A percentile compares a stretch with the other conserved stretches of the same genome.
Conservation (phyloP, 2,113 vertebrate genomes). For the Lophura nycthemera region DNA sequence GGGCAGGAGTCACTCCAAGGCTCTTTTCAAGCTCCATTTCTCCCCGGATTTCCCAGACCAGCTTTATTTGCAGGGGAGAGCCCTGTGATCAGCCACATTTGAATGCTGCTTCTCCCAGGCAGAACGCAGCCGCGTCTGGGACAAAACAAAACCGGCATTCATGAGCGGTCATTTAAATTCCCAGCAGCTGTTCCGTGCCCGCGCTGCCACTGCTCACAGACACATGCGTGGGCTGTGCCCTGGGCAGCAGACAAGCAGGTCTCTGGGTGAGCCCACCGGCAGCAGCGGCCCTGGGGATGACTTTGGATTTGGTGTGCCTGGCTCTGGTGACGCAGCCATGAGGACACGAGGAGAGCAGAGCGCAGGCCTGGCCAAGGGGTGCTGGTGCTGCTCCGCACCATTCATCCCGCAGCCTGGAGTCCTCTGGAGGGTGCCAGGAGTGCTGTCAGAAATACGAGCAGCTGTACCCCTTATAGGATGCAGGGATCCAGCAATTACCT, state of each 20-base stretch:
- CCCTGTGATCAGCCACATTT: background rate
- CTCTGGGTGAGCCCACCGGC: background rate
- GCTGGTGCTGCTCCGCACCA: background rate
- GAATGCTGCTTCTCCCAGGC: background rate
- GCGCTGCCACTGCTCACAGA: background rate
- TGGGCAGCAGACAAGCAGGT: fast-evolving
- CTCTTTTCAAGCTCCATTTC: background rate
- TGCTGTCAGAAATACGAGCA: background rate
- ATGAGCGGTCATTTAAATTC: constrained; percentile 20
- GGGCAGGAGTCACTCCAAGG: background rate
- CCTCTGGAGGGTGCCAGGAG: constrained; percentile 60
- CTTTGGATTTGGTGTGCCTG: constrained; percentile 33
- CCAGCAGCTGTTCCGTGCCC: constrained; percentile 40
- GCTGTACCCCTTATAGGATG: background rate
- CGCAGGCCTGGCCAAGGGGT: background rate
- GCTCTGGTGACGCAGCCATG: background rate
- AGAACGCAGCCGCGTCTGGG: background rate
- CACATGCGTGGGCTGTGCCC: background rate
- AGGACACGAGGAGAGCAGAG: constrained; percentile 38
- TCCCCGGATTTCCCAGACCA: background rate
- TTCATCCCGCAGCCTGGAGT: background rate
- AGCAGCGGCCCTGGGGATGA: background rate
- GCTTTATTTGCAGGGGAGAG: background rate
- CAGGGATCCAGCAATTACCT: too few species aligned
- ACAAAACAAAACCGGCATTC: constrained; percentile 61